These are phyloP conservation scores for Ondatra zibethicus DNA, from an alignment of 2,113 vertebrate species.

Conservation along the genomic window DNA sequence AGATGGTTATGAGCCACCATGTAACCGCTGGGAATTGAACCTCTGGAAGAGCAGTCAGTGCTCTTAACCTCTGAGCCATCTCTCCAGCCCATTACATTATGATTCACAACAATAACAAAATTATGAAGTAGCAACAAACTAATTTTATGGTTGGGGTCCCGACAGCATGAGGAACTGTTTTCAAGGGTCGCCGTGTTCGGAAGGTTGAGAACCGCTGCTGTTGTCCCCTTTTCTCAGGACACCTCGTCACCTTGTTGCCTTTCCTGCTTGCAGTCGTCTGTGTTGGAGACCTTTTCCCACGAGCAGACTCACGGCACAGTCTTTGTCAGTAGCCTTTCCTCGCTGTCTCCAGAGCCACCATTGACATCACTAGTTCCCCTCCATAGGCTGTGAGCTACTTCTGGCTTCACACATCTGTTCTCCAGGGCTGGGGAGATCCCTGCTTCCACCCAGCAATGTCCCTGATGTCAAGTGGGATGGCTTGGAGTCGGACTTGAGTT, in stretches of 20 bases:
- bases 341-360: background rate
- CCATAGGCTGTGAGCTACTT: background rate
- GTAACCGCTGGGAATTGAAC: too few species aligned
- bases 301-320: too few species aligned
- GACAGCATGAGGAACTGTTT: background rate
- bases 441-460: background rate
- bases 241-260: background rate
- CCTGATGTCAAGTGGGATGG: background rate
- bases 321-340: background rate
- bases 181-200: background rate
- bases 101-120: background rate
- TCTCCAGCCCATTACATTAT: background rate
- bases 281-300: background rate
- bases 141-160: background rate
- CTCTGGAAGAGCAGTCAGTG: too few species aligned
- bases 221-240: background rate
- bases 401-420: background rate
- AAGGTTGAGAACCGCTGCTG: background rate
- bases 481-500: background rate
- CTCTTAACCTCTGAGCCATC: too few species aligned
- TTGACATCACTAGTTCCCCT: background rate
- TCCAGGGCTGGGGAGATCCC: background rate
- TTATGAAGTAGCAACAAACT: background rate
- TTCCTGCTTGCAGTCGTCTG: rapidly evolving
- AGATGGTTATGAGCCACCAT: too few species aligned